Percentiles rank a stretch among this genome's conserved stretches.
phyloP scores from a whole-genome alignment of 2,797 vertebrate genomes.

The Erethizon dorsatum region DNA sequence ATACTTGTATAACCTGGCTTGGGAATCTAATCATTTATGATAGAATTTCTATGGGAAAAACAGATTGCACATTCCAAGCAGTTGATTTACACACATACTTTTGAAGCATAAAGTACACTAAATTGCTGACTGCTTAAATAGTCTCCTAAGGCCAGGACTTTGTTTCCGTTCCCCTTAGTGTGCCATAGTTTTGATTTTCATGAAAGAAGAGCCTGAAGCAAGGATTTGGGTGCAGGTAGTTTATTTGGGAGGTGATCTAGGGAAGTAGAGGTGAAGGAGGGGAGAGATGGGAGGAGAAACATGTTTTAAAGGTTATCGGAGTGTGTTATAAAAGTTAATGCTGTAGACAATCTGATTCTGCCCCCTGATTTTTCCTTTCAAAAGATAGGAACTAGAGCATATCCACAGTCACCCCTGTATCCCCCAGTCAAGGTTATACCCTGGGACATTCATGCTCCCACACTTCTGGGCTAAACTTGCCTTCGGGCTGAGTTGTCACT shows the following conservation, averaged over 20 bases:
- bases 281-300: background rate
- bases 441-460: background rate
- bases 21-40: conserved; percentile 45
- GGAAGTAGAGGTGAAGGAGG: background rate
- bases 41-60: conserved; percentile 54
- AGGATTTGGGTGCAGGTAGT: background rate
- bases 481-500: background rate
- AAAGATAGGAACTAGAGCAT: background rate
- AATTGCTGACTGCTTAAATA: conserved; percentile 23
- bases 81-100: conserved; percentile 45
- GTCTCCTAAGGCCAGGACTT: background rate
- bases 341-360: background rate
- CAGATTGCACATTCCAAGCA: conserved; percentile 10
- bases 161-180: background rate
- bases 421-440: background rate
- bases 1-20: conserved; percentile 25
- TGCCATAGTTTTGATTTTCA: background rate
- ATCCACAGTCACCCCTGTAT: rapidly evolving
- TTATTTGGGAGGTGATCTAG: background rate
- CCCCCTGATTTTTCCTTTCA: background rate
- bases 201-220: conserved; percentile 7
- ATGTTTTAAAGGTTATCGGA: background rate
- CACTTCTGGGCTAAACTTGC: background rate
- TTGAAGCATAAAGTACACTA: background rate
- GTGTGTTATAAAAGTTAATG: background rate